phyloP scores from a whole-genome alignment of 2,888 invertebrate genomes.

The Epsilonema sp. region DNA sequence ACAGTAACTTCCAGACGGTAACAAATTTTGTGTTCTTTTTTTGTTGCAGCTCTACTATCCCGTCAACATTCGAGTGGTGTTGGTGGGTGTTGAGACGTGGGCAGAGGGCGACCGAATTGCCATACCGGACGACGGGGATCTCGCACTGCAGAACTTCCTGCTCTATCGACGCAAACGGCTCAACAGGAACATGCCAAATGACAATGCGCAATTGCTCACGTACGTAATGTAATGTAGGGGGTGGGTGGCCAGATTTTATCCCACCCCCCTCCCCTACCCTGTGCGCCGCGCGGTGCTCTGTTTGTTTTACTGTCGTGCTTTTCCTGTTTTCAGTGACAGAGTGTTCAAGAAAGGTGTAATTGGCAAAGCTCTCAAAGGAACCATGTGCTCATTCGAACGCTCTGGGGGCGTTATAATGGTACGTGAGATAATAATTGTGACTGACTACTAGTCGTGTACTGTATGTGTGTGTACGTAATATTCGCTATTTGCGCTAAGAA shows the following conservation, averaged over 20 bases:
- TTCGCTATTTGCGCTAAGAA: no score
- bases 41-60: conserved; percentile 64
- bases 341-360: conserved; percentile 78
- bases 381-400: conserved; percentile 86
- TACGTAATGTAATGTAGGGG: no score
- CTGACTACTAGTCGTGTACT: no score
- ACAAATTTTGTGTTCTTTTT: no score
- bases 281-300: no score
- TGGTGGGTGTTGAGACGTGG: conserved; percentile 96
- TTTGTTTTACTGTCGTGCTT: no score
- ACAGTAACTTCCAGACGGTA: no score
- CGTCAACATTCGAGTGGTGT: conserved; percentile 77
- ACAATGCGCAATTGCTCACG: conserved; percentile 88
- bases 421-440: no score
- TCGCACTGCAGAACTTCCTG: conserved; percentile 70
- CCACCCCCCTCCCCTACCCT: background rate
- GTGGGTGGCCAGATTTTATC: no score
- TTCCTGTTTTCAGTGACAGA: conserved; percentile 18
- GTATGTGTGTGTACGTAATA: no score
- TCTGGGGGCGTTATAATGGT: conserved; percentile 82
- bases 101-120: conserved; percentile 64
- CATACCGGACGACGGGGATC: conserved; percentile 60
- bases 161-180: conserved; percentile 60
- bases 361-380: conserved; percentile 67
- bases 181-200: conserved; percentile 65